Evolutionary conservation across 1,140 invertebrate species (phyloP).

Genomic region (Cephus cinctus): DNA sequence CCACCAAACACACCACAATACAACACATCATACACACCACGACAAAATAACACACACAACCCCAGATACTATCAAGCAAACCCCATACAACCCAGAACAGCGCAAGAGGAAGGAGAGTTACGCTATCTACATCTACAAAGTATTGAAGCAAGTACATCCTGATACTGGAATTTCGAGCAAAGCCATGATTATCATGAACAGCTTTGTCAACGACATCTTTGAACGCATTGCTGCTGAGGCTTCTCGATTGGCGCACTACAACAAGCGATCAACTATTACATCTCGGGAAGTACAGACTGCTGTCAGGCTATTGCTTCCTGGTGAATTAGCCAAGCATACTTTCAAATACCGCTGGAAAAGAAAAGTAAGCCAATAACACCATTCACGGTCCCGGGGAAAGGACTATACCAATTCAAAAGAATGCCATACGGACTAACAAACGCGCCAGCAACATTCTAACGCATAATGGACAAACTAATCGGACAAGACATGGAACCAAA

Average conservation of each 20-base stretch:
- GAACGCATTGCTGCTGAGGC: slow-evolving; percentile 62
- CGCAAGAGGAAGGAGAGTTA: too few species aligned
- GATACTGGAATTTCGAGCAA: slow-evolving; percentile 56
- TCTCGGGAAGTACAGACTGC: too few species aligned
- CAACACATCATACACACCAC: too few species aligned
- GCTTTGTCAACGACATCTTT: slow-evolving; percentile 58
- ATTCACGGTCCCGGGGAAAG: slow-evolving; percentile 42
- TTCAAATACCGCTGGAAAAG: slow-evolving; percentile 35
- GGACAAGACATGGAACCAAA: slow-evolving; percentile 7
- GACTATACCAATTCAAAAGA: slow-evolving; percentile 40
- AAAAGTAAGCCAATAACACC: slow-evolving; percentile 39
- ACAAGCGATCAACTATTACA: too few species aligned
- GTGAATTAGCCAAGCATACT: slow-evolving; percentile 59
- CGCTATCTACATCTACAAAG: too few species aligned
- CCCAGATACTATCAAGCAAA: too few species aligned
- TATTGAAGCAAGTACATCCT: too few species aligned
- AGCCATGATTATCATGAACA: slow-evolving; percentile 64
- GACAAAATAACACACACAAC: too few species aligned
- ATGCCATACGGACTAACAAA: slow-evolving; percentile 43
- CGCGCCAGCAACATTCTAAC: slow-evolving; percentile 27
- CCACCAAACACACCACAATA: too few species aligned
- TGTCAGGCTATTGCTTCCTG: slow-evolving; percentile 56
- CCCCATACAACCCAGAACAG: too few species aligned
- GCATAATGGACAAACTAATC: slow-evolving; percentile 20
- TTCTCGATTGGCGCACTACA: slow-evolving; percentile 61